These are phyloP conservation scores for Jacana jacana DNA, from an alignment of 2,113 vertebrate genomes.

Conservation along the genomic window DNA sequence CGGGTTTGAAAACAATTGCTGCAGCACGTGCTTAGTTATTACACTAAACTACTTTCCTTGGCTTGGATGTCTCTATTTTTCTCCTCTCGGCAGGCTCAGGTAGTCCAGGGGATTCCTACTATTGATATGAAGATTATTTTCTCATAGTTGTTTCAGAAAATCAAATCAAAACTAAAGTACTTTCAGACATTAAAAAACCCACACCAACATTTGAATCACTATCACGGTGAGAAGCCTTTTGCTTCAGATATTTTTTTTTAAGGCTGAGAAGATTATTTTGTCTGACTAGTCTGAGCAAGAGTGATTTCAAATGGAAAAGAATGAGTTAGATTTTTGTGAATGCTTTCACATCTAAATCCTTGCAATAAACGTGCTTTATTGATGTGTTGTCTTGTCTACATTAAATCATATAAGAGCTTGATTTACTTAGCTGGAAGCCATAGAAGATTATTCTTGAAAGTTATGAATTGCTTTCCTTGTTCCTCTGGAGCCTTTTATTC, in stretches of 20 bases:
- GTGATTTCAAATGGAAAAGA: neutral
- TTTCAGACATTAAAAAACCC: neutral
- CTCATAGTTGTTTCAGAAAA: neutral
- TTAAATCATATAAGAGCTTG: neutral
- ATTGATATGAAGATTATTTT: neutral
- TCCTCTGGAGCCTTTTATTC: constrained; percentile 3
- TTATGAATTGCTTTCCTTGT: neutral
- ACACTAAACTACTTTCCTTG: neutral
- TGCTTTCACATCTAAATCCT: neutral
- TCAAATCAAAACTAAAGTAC: neutral
- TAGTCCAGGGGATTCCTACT: neutral
- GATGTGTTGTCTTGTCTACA: neutral
- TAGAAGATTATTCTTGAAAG: neutral
- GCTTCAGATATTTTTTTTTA: neutral
- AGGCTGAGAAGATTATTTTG: constrained; percentile 3
- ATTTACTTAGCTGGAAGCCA: neutral
- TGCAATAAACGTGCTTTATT: neutral
- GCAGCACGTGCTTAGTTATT: constrained; percentile 20
- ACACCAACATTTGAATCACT: neutral
- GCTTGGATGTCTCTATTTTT: neutral
- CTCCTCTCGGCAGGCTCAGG: neutral
- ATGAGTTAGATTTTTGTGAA: neutral
- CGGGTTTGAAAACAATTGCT: constrained; percentile 46
- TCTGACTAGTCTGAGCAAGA: neutral
- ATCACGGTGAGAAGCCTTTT: neutral